A percentile compares a stretch with the other conserved stretches of the same genome.
Conservation (phyloP, 2,113 vertebrate genomes). For the Pachypanchax playfairii region DNA sequence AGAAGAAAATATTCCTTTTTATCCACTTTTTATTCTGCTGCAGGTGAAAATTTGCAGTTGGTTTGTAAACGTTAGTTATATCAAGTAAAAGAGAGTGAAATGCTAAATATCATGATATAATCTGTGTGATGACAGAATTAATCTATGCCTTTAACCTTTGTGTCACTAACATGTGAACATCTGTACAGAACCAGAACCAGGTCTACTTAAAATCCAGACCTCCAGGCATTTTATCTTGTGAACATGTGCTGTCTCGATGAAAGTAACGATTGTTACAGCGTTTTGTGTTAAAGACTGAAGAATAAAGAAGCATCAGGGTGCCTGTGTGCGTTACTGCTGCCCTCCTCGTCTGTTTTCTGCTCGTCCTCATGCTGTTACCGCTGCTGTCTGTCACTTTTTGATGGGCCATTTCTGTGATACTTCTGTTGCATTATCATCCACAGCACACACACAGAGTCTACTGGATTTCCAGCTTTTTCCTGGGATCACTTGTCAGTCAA, state of each 20-base stretch:
- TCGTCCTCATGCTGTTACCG: slow-evolving; percentile 18
- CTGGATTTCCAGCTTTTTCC: slow-evolving; percentile 24
- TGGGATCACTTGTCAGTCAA: slow-evolving; percentile 24
- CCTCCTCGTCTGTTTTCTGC: slow-evolving; percentile 12
- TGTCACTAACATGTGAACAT: no score
- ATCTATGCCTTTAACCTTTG: no score
- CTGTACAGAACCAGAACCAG: no score
- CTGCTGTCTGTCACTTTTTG: slow-evolving; percentile 22
- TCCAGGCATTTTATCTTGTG: not conserved
- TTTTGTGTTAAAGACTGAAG: slow-evolving; percentile 35
- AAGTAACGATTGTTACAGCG: not conserved
- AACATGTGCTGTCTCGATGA: slow-evolving; percentile 25
- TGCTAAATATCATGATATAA: no score
- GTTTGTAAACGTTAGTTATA: no score
- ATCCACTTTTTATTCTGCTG: no score
- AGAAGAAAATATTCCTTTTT: no score
- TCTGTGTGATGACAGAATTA: no score
- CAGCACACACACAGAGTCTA: slow-evolving; percentile 14
- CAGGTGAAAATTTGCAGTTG: no score
- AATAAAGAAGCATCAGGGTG: slow-evolving; percentile 6
- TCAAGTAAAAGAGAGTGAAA: no score
- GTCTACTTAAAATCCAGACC: no score
- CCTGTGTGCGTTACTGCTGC: slow-evolving; percentile 16
- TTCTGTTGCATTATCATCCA: slow-evolving; percentile 12
- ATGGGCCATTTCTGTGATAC: slow-evolving; percentile 7